phyloP scores from a whole-genome alignment of 2,113 vertebrate genomes.

The Gadus macrocephalus region DNA sequence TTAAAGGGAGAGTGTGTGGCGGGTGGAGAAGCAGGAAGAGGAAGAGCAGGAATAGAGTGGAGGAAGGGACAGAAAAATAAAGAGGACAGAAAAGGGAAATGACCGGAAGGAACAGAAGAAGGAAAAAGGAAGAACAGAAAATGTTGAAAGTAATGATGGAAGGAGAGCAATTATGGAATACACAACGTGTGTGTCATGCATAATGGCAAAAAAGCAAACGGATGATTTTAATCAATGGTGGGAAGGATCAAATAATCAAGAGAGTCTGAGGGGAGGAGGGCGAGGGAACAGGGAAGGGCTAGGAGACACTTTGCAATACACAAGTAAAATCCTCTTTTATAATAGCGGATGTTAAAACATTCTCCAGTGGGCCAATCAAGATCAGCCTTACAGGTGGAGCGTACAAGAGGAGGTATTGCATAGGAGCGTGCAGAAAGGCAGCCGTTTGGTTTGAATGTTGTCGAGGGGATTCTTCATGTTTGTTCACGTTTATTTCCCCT shows the following conservation, averaged over 20 bases:
- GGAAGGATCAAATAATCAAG: not conserved
- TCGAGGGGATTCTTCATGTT: too few relatives aligned
- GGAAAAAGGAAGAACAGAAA: slow-evolving; percentile 40
- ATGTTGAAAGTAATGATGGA: slow-evolving; percentile 46
- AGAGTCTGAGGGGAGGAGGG: slow-evolving; percentile 2
- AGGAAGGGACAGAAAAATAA: slow-evolving; percentile 15
- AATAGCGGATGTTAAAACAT: too few relatives aligned
- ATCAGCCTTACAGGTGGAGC: not conserved
- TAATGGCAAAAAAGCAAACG: slow-evolving; percentile 20
- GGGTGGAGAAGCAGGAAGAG: too few relatives aligned
- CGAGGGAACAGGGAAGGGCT: not conserved
- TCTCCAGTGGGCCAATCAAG: not conserved
- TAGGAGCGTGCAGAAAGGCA: too few relatives aligned
- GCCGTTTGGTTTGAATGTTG: too few relatives aligned
- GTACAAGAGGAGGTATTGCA: too few relatives aligned
- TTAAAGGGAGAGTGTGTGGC: not conserved
- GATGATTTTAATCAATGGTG: slow-evolving; percentile 19
- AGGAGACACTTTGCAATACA: not conserved
- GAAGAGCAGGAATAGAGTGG: not conserved
- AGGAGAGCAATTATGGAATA: slow-evolving; percentile 37
- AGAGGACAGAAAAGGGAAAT: slow-evolving; percentile 15
- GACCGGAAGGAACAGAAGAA: slow-evolving; percentile 19
- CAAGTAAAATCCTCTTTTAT: not conserved
- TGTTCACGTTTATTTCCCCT: too few relatives aligned
- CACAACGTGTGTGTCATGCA: slow-evolving; percentile 33